These are phyloP conservation scores for Moxostoma hubbsi DNA, from an alignment of 2,797 vertebrate species.

Conservation along the genomic window DNA sequence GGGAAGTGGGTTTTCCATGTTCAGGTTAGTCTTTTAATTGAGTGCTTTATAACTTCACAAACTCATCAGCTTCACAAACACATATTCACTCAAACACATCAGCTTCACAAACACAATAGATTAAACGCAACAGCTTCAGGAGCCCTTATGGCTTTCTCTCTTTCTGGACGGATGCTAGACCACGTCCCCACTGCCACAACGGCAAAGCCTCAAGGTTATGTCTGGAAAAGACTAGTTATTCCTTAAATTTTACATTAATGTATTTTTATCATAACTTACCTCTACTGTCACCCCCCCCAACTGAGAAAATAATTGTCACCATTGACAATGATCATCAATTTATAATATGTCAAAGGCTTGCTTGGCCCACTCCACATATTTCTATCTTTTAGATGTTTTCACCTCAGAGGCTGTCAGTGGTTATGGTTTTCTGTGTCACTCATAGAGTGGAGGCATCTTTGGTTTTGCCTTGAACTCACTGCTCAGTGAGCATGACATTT, in stretches of 20 bases:
- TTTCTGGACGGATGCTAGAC: too few relatives aligned
- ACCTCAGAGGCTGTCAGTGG: conserved; percentile 45
- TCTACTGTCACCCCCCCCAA: conserved; percentile 4
- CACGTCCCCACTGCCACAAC: too few relatives aligned
- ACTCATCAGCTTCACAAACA: too few relatives aligned
- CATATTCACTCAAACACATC: too few relatives aligned
- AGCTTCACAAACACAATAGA: too few relatives aligned
- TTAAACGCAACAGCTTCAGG: too few relatives aligned
- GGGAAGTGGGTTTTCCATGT: too few relatives aligned
- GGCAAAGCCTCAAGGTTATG: not conserved
- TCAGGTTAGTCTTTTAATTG: too few relatives aligned
- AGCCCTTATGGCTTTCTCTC: too few relatives aligned
- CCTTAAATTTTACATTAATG: not conserved
- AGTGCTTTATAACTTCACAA: too few relatives aligned
- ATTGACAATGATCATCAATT: conserved; percentile 55
- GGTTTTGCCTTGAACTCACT: conserved; percentile 50
- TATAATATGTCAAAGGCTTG: conserved; percentile 36
- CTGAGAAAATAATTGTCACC: too few relatives aligned
- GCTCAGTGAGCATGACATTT: conserved; percentile 54
- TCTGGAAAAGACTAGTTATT: not conserved
- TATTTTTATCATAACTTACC: conserved; percentile 15
- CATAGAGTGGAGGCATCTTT: conserved; percentile 55
- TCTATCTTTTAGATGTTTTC: conserved; percentile 46
- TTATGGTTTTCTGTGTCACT: conserved; percentile 49
- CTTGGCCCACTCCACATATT: conserved; percentile 2